Base-by-base conservation (phyloP, 2,113 vertebrate genomes). In the Tragelaphus buxtoni region DNA sequence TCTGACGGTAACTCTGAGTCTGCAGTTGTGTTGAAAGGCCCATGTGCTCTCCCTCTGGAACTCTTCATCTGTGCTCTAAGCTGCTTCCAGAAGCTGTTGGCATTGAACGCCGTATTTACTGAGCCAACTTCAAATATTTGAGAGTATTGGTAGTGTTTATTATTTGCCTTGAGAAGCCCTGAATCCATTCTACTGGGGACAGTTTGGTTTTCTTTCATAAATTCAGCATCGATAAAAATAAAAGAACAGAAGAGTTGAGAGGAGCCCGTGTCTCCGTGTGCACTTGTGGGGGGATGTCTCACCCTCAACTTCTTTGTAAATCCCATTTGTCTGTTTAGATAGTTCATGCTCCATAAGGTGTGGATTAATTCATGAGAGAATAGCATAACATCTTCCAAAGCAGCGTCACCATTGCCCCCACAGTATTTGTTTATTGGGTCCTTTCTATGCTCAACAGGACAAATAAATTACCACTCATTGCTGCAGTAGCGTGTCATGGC, bases 41-140 rank as follows among this genome's bases (percentile, higher is more conserved):
- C 49, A 8, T 1, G 5, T 1, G 14, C 12, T 63, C 24, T 72
- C 35, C 35, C 76, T 28, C 58, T 16, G 81, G 9, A 3, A 35
- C 42, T 65, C 83, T 63, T 85, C 13, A n/a, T 87, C 42, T 20
- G 0, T 3, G 2, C 20, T 30, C 63, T 35, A 9, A 53, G 87
- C 83, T 88, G 28, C 26, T 88, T 84, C 58, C 11, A 11, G 13
- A 58, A 84, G 88, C 28, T 12, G 7, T 39, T 47, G 65, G 94
- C 35, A 6, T 12, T 77, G 90, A 85, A 32, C 26, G 69, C 47
- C 18, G 0, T 17, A 55, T 92, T 88, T 88, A 35, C 53, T n/a
- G 60, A 94, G 76, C 61, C 22, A 32, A 83, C 58, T 56, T 90
- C 96, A 97, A 88, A 94, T 95, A 85, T 90, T 88, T 95, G 97